Percentiles rank a stretch among this genome's conserved stretches.
These are phyloP conservation scores for Barbus barbus DNA, from an alignment of 2,113 vertebrate genomes.

Conservation along the genomic window DNA sequence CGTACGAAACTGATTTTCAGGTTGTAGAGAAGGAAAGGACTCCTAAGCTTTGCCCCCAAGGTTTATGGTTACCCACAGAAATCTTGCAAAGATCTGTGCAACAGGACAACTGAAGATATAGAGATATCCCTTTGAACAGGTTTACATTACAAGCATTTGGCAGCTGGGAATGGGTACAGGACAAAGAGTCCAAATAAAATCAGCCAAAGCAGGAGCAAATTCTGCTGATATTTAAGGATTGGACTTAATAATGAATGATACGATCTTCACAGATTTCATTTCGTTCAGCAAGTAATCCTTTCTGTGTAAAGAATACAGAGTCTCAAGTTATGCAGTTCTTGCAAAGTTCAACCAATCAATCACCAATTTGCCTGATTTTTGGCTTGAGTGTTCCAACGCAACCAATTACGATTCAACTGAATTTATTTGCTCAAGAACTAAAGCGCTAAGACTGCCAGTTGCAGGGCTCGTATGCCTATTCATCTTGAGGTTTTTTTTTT, in stretches of 20 bases:
- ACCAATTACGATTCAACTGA: conserved; percentile 35
- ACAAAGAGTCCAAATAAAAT: conserved; percentile 44
- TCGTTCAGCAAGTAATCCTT: conserved; percentile 31
- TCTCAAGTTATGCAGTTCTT: conserved; percentile 31
- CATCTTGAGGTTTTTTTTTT: conserved; percentile 34
- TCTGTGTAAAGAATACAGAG: conserved; percentile 28
- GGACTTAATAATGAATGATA: conserved; percentile 21
- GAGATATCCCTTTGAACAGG: conserved; percentile 50
- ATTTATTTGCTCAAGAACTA: conserved; percentile 39
- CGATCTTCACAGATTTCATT: conserved; percentile 52
- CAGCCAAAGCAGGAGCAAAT: conserved; percentile 41
- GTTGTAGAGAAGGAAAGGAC: conserved; percentile 49
- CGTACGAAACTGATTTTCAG: conserved; percentile 20
- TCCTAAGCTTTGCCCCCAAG: conserved; percentile 1
- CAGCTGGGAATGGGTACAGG: conserved; percentile 17
- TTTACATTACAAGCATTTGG: conserved; percentile 42
- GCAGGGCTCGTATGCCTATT: not conserved
- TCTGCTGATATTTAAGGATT: conserved; percentile 26
- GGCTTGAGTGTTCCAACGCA: not conserved
- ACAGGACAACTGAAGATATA: conserved; percentile 56
- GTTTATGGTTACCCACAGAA: conserved; percentile 51
- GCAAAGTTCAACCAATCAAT: conserved; percentile 44
- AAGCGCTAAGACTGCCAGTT: not conserved
- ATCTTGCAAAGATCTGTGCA: conserved; percentile 41
- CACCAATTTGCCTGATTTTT: conserved; percentile 18